Conservation (phyloP, 1,140 invertebrate species). For the Platyscapa corneri region DNA sequence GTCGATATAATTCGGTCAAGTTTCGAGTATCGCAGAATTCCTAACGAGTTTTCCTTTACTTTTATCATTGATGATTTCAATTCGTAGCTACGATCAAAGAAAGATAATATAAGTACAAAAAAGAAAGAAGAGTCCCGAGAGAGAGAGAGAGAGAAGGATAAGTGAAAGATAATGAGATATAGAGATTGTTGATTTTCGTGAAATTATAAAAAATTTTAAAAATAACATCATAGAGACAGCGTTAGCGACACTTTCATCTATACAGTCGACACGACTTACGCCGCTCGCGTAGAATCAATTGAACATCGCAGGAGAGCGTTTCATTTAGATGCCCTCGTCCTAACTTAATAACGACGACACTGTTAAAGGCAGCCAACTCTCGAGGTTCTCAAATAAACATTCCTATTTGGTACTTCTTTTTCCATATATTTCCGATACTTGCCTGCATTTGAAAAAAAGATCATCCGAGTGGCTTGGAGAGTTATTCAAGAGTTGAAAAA, state of each 20-base stretch:
- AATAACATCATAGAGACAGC: background rate
- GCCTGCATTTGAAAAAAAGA: background rate
- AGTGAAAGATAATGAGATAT: background rate
- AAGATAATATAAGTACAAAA: background rate
- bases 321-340: background rate
- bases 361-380: no score
- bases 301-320: background rate
- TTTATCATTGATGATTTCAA: background rate
- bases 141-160: background rate
- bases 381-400: no score
- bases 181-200: background rate
- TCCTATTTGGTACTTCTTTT: background rate
- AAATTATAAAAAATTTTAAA: slow-evolving; percentile 19
- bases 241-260: background rate
- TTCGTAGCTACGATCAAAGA: background rate
- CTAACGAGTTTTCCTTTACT: background rate
- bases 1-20: slow-evolving; percentile 16
- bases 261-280: background rate
- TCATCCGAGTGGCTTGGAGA: background rate
- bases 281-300: background rate
- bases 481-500: background rate
- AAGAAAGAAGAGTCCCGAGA: background rate
- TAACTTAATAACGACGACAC: slow-evolving; percentile 12
- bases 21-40: background rate
- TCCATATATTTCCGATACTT: background rate